phyloP scores from a whole-genome alignment of 1,140 invertebrate genomes.

The Lordiphosa stackelbergi region DNA sequence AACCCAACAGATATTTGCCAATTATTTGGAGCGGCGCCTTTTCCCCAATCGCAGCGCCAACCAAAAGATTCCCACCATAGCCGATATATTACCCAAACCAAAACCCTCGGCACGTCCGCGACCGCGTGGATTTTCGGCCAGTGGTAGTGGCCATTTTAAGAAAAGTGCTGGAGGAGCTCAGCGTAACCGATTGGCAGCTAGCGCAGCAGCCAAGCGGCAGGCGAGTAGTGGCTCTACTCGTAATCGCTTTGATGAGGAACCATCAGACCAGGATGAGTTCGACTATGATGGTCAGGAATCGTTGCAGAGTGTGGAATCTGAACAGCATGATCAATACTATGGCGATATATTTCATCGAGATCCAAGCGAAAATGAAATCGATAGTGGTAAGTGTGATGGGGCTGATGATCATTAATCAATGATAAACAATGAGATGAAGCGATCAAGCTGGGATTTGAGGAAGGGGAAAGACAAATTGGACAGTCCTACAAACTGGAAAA shows the following conservation, averaged over 20 bases:
- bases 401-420: slow-evolving; percentile 2
- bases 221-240: slow-evolving; percentile 6
- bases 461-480: neutral
- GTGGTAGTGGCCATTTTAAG: slow-evolving; percentile 31
- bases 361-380: slow-evolving; percentile 74
- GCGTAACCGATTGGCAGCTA: slow-evolving; percentile 49
- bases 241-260: slow-evolving; percentile 18
- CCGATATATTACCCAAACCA: slow-evolving; percentile 80
- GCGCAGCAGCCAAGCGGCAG: slow-evolving; percentile 36
- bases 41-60: slow-evolving; percentile 78
- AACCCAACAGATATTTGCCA: slow-evolving; percentile 84
- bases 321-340: slow-evolving; percentile 79
- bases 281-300: slow-evolving; percentile 74
- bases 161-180: slow-evolving; percentile 46
- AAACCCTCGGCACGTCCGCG: slow-evolving; percentile 42
- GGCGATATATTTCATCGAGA: slow-evolving; percentile 73
- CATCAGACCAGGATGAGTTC: slow-evolving; percentile 55
- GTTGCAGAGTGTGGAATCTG: slow-evolving; percentile 83
- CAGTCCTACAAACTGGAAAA: too few species aligned
- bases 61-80: slow-evolving; percentile 79
- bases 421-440: slow-evolving; percentile 6
- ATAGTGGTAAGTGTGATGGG: slow-evolving; percentile 55
- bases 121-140: slow-evolving; percentile 57
- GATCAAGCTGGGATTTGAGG: neutral
- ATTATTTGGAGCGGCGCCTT: slow-evolving; percentile 82